Evolutionary conservation across 2,113 vertebrate genomes (phyloP), one percentile per base, ranked within the genome.

Genomic region (Melierax canorus): DNA sequence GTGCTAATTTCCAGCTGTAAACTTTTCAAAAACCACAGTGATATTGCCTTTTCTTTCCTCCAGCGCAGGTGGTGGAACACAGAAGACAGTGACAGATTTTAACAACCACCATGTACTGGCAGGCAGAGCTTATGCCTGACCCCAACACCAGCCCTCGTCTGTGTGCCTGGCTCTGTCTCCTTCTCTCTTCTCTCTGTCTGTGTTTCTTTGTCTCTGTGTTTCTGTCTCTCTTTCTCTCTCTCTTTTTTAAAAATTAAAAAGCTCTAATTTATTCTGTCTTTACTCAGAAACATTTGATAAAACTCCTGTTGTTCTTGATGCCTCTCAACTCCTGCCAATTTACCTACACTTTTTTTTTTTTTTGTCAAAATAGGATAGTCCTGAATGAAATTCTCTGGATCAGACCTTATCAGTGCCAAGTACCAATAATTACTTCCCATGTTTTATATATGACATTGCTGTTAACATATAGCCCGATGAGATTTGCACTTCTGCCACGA

Each of bases 81-180:
- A 66, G n/a, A 76, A 59, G 45, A 59, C 20, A 7, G 38, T 50
- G 63, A 21, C 36, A 29, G 39, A 46, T 67, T 46, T 73, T 41
- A 21, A 50, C 56, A 46, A 6, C 8, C 32, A 38, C 27, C 36
- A 10, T 3, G 32, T 56, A 32, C n/a, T 2, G 1, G 17, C 27
- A 62, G 36, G 48, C 21, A 34, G 18, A 43, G 18, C 22, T 63
- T 24, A 23, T 12, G 24, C 45, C 7, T 76, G 30, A 20, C 17
- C 30, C 15, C 12, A 36, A 3, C 21, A 39, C 2, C 10, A 84
- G 45, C 32, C 19, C 30, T 53, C 2, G 0, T 23, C 53, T 62
- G 12, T 34, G 45, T 67, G 30, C 71, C 34, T 84, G 46, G 10
- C 30, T 29, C 27, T 29, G 9, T 9, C 32, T 39, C 30, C 39